These are phyloP conservation scores for Platichthys stellatus DNA, from an alignment of 2,113 vertebrate species.

Conservation along the genomic window DNA sequence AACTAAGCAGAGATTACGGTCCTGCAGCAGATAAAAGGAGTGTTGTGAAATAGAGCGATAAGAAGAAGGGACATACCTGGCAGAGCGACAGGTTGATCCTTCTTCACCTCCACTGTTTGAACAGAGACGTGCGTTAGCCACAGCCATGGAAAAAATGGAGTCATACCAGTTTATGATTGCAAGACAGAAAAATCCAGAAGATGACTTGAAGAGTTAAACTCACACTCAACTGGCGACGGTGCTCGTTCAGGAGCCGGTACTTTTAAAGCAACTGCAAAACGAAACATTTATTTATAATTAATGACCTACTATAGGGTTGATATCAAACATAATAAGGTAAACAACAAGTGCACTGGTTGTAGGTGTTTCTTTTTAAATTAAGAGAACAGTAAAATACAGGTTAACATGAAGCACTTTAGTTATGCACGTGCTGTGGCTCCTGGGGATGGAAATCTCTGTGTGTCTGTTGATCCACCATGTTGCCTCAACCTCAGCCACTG, in stretches of 20 bases:
- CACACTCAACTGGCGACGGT: constrained; percentile 25
- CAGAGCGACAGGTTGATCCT: background rate
- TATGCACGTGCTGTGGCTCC: background rate
- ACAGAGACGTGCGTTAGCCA: constrained; percentile 27
- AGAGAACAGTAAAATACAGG: background rate
- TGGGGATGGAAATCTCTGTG: no score
- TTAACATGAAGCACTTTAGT: background rate
- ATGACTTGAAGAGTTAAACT: constrained; percentile 33
- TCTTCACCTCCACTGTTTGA: constrained; percentile 35
- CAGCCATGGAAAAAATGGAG: constrained; percentile 42
- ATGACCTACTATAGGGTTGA: background rate
- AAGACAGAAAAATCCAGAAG: background rate
- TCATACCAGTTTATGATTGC: constrained; percentile 31
- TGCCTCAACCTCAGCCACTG: no score
- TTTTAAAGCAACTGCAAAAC: constrained; percentile 1
- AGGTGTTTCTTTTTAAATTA: no score
- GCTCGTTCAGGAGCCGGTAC: background rate
- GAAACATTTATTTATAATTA: background rate
- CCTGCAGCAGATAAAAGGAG: background rate
- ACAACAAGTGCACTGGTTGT: background rate
- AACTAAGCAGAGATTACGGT: no score
- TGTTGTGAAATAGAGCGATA: background rate
- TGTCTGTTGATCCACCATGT: no score
- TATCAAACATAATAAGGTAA: background rate
- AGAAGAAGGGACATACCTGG: constrained; percentile 17